Evolutionary conservation across 2,888 invertebrate species (phyloP).

Genomic region (Sphecodes monilicornis): DNA sequence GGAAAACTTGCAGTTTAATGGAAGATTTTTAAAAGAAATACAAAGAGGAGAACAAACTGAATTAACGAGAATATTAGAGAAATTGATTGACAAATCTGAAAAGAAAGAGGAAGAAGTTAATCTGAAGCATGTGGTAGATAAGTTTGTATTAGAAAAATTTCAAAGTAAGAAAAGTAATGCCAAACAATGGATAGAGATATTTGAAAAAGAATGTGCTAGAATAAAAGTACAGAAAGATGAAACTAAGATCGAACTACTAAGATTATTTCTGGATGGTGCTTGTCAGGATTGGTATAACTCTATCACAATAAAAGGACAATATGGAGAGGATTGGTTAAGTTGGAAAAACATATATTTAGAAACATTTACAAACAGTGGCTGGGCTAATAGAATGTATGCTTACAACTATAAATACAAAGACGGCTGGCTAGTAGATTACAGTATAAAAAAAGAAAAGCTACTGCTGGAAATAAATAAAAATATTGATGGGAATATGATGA

Average conservation of each 20-base stretch:
- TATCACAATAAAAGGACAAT: no score
- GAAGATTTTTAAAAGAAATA: constrained; percentile 25
- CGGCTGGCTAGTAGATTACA: background rate
- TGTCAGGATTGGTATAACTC: constrained; percentile 17
- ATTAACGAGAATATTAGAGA: constrained; percentile 5
- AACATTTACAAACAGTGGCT: background rate
- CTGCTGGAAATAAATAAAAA: background rate
- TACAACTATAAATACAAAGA: background rate
- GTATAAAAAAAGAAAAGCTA: constrained; percentile 25
- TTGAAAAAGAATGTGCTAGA: constrained; percentile 38
- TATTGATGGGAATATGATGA: background rate
- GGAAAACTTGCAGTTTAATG: constrained; percentile 32
- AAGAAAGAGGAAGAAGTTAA: constrained; percentile 16
- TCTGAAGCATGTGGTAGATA: constrained; percentile 34
- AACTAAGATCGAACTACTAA: constrained; percentile 34
- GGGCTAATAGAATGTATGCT: background rate
- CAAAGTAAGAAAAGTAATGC: constrained; percentile 19
- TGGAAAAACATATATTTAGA: background rate
- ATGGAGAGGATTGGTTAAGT: background rate
- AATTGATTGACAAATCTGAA: constrained; percentile 19
- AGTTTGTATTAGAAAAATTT: constrained; percentile 38
- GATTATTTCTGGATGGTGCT: constrained; percentile 26
- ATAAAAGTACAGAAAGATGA: constrained; percentile 26
- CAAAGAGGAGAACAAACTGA: background rate
- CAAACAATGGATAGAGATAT: constrained; percentile 35